Evolutionary conservation across 53 echinoderm and acorn worm genomes (phyloP).

Genomic region (Henricia sp.): DNA sequence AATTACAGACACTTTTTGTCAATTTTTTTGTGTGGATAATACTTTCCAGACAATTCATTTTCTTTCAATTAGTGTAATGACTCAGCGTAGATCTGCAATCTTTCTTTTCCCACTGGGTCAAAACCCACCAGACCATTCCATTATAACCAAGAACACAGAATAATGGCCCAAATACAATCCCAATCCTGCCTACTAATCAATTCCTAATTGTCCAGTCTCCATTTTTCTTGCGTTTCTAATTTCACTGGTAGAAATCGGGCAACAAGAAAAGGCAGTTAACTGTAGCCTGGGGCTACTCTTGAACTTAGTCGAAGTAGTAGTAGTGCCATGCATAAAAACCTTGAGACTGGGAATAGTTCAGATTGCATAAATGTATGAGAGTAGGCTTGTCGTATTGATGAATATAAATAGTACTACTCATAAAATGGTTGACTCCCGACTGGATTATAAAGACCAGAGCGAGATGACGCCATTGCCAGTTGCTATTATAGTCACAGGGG

Average conservation of each 20-base stretch:
- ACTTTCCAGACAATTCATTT: no score
- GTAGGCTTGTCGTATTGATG: conserved; percentile 11
- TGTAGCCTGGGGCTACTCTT: conserved; percentile 36
- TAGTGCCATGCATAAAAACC: conserved; percentile 31
- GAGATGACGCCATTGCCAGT: no score
- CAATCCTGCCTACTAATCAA: not conserved
- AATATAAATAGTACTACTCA: conserved; percentile 9
- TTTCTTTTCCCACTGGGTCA: no score
- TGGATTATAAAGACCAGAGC: no score
- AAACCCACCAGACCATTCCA: no score
- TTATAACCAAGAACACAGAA: not conserved
- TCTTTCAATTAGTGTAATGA: no score
- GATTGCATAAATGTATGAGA: conserved; percentile 2
- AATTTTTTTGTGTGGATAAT: no score
- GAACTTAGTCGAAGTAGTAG: conserved; percentile 43
- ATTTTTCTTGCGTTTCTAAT: not conserved
- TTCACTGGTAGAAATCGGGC: not conserved
- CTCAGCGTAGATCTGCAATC: no score
- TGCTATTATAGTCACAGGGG: no score
- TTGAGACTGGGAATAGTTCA: conserved; percentile 9
- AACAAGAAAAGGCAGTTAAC: conserved; percentile 50
- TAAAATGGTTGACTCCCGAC: not conserved
- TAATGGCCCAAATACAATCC: conserved; percentile 28
- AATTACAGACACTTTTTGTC: no score
- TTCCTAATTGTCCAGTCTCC: conserved; percentile 19